Evolutionary conservation across 2,797 vertebrate species (phyloP), one percentile per base, ranked within the genome.

Genomic region (Scyliorhinus canicula): DNA sequence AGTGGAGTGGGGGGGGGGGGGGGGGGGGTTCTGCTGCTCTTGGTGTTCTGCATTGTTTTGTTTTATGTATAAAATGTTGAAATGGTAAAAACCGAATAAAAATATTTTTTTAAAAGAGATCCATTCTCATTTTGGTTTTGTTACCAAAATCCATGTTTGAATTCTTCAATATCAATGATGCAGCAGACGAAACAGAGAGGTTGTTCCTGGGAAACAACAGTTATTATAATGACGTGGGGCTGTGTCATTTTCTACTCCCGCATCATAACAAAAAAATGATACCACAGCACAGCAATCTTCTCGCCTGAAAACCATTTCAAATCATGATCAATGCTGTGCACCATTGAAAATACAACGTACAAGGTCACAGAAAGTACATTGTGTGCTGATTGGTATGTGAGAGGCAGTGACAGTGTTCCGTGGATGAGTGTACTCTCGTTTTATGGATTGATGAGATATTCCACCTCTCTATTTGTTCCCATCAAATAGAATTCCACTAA

Each of bases 281-380:
- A 52, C 26, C 9, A 52, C 4, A 31, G 44, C 63, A 35, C 28
- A 94, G 67, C 14, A 35, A 71, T 28, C 31, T 50, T 52, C 26
- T 52, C 31, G 28, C 47, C 44, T 71, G 40, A 71, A 74, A 74
- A 71, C 52, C 93, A 94, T 31, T 14, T 74, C 14, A 47, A 74
- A 71, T 71, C 74, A 74, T 35, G 14, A 71, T 35, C 67, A 44
- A 52, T 52, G 67, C 93, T 74, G 67, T 47, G 93, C 67, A 71
- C 47, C 86, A n/a, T 90, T 90, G 86, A 90, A 90, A 60, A 90
- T 55, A 35, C 19, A 44, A 69, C 9, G 93, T 94, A 71, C 93
- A 35, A 94, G 93, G 93, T 52, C 93, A 93, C 47, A 71, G 93
- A 93, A 93, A 93, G 93, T 94, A 94, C 93, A 69, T 21, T 52